phyloP scores from a whole-genome alignment of 2,113 vertebrate species.

The Prietella phreatophila region DNA sequence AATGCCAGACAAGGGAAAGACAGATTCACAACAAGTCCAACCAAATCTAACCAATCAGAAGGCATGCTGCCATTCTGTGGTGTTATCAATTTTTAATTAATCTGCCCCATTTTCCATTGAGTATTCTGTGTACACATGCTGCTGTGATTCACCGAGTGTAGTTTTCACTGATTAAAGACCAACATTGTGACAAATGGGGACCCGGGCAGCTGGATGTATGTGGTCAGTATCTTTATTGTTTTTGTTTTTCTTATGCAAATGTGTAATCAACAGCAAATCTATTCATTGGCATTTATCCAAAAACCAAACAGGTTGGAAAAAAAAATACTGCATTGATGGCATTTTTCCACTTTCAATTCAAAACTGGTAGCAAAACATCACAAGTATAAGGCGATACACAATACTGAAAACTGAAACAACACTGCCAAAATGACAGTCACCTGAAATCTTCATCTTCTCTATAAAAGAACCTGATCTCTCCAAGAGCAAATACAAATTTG shows the following conservation, averaged over 20 bases:
- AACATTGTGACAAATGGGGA: slow-evolving; percentile 15
- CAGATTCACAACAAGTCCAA: slow-evolving; percentile 34
- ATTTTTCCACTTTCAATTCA: not conserved
- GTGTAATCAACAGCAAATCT: not conserved
- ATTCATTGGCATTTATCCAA: not conserved
- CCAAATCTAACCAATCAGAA: slow-evolving; percentile 31
- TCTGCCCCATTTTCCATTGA: slow-evolving; percentile 20
- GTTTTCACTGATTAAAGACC: slow-evolving; percentile 12
- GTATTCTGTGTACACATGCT: not conserved
- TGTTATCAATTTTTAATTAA: slow-evolving; percentile 47
- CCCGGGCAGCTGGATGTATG: not conserved
- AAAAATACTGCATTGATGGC: not conserved
- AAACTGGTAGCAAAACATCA: not conserved
- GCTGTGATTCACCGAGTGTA: not conserved
- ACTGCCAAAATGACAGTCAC: not conserved
- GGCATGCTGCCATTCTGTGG: slow-evolving; percentile 6
- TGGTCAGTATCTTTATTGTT: not conserved
- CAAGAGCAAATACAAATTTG: not conserved
- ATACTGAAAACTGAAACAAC: not conserved
- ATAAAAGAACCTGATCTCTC: not conserved
- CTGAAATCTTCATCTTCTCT: not conserved
- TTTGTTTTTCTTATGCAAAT: not conserved
- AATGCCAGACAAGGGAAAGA: slow-evolving; percentile 34
- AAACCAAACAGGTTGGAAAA: not conserved
- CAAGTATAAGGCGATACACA: not conserved